These are phyloP conservation scores for Coptodon rendalli DNA, from an alignment of 2,113 vertebrate species.

Conservation along the genomic window DNA sequence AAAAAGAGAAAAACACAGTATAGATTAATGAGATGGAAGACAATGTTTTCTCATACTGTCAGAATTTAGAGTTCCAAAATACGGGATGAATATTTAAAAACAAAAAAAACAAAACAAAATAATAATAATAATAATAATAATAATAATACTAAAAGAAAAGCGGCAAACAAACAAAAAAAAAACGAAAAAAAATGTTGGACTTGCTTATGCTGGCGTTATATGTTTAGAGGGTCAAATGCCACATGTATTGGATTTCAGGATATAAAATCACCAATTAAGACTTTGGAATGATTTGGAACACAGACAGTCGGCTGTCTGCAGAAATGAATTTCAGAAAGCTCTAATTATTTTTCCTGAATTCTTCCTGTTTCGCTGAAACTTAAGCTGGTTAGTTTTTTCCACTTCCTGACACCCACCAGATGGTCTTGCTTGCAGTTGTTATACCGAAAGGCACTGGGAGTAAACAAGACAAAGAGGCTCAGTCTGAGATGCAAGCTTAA, in stretches of 20 bases:
- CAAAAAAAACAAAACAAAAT: neutral
- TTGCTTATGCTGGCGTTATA: neutral
- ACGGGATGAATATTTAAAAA: neutral
- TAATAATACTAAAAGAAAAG: neutral
- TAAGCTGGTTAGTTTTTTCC: neutral
- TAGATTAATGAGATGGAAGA: neutral
- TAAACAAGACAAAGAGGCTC: conserved; percentile 27
- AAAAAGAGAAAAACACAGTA: neutral
- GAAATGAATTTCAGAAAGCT: neutral
- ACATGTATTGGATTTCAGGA: neutral
- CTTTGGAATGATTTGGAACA: neutral
- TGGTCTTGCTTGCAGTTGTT: conserved; percentile 1
- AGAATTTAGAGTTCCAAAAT: neutral
- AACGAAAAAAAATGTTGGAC: neutral
- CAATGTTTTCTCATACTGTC: neutral
- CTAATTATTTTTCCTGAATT: conserved; percentile 2
- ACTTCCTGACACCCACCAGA: conserved; percentile 8
- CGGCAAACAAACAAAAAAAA: neutral
- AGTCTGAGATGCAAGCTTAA: conserved; percentile 1
- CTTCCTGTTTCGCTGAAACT: neutral
- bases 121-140: neutral
- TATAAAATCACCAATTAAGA: conserved; percentile 4
- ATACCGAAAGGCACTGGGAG: neutral
- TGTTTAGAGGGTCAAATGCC: neutral
- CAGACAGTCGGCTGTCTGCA: neutral